A percentile compares a stretch with the other conserved stretches of the same genome.
Conservation (phyloP, 2,797 vertebrate genomes). For the Tangara arthus region DNA sequence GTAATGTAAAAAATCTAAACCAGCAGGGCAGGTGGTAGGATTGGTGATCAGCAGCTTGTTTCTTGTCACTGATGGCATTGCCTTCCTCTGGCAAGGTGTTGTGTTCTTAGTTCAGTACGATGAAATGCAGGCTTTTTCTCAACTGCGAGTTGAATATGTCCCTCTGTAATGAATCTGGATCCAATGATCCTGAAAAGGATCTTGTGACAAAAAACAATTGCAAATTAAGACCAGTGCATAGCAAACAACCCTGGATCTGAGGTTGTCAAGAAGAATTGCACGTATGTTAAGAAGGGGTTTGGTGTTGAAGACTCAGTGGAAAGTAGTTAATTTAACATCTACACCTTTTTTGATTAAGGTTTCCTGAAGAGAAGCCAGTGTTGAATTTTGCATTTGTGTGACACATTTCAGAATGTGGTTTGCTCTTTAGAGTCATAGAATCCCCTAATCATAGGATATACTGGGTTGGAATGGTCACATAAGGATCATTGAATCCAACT, state of each 20-base stretch:
- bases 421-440: not conserved
- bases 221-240: not conserved
- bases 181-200: not conserved
- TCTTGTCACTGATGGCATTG: not conserved
- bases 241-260: not conserved
- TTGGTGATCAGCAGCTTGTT: not conserved
- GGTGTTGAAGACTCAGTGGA: not conserved
- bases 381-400: not conserved
- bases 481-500: not conserved
- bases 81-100: not conserved
- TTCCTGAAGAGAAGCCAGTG: not conserved
- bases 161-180: not conserved
- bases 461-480: not conserved
- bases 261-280: not conserved
- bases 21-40: not conserved
- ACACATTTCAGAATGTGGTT: not conserved
- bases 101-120: not conserved
- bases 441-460: not conserved
- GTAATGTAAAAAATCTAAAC: not conserved
- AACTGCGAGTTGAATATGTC: rapidly evolving
- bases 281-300: rapidly evolving
- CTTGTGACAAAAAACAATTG: not conserved
- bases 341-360: not conserved
- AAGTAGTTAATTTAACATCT: not conserved
- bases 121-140: not conserved